Conservation (phyloP, 92 coral and sea anemone genomes). For the Palythoa heliodiscus region DNA sequence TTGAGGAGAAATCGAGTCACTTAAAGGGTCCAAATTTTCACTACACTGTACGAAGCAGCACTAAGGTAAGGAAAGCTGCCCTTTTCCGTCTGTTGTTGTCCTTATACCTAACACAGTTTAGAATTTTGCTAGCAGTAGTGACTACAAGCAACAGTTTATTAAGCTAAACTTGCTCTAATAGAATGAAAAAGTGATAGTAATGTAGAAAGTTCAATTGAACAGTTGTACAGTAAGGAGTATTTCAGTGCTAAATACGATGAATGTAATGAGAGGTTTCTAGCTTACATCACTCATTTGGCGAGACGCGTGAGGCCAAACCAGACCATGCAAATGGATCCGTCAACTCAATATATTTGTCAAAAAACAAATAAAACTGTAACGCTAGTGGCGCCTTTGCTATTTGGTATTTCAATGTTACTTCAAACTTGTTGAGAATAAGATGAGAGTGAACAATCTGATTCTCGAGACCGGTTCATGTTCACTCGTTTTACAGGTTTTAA, state of each 20-base stretch:
- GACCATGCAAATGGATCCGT: too few relatives aligned
- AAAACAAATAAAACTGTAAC: neutral
- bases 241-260: neutral
- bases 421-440: constrained; percentile 7
- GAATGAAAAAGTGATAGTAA: neutral
- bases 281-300: neutral
- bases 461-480: neutral
- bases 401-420: neutral
- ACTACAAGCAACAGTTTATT: neutral
- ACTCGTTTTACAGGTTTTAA: neutral
- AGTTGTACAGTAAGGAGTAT: neutral
- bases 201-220: neutral
- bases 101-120: neutral
- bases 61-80: neutral
- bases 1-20: neutral
- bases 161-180: neutral
- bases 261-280: neutral
- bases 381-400: neutral
- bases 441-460: neutral
- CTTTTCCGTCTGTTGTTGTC: neutral
- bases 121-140: neutral
- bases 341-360: neutral
- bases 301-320: too few relatives aligned
- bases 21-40: neutral
- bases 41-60: neutral